Conservation (phyloP, 2,888 invertebrate species). For the Drosophila anomelani region DNA sequence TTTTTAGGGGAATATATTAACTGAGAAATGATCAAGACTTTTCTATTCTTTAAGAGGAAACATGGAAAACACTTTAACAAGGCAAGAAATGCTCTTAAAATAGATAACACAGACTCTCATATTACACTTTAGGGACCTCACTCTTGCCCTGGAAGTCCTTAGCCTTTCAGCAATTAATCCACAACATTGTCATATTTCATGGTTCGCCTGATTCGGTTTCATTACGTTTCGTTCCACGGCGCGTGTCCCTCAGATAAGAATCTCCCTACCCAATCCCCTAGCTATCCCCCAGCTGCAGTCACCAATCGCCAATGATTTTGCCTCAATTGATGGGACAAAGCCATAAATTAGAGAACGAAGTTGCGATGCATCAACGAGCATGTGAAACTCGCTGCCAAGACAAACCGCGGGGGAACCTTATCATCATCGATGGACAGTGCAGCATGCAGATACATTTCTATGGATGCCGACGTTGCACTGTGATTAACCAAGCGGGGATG, state of each 20-base stretch:
- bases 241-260: conserved; percentile 61
- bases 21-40: not conserved
- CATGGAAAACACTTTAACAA: not conserved
- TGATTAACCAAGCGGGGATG: conserved; percentile 51
- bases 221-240: conserved; percentile 25
- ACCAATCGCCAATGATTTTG: conserved; percentile 7
- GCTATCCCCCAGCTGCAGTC: not conserved
- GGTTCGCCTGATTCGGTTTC: conserved; percentile 40
- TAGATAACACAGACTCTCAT: not conserved
- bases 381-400: conserved; percentile 70
- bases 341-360: conserved; percentile 71
- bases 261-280: conserved; percentile 31
- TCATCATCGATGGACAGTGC: conserved; percentile 68
- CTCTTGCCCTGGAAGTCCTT: not conserved
- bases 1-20: not conserved
- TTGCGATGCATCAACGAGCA: conserved; percentile 61
- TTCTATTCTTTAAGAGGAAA: no score
- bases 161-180: conserved; percentile 42
- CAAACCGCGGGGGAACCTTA: conserved; percentile 49
- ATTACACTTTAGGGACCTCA: not conserved
- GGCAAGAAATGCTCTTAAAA: not conserved
- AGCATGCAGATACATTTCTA: conserved; percentile 37
- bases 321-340: conserved; percentile 62
- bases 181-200: conserved; percentile 63
- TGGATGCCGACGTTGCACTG: conserved; percentile 40